Evolutionary conservation across 92 coral and sea anemone genomes (phyloP).

Genomic region (Anthopleura xanthogrammica): DNA sequence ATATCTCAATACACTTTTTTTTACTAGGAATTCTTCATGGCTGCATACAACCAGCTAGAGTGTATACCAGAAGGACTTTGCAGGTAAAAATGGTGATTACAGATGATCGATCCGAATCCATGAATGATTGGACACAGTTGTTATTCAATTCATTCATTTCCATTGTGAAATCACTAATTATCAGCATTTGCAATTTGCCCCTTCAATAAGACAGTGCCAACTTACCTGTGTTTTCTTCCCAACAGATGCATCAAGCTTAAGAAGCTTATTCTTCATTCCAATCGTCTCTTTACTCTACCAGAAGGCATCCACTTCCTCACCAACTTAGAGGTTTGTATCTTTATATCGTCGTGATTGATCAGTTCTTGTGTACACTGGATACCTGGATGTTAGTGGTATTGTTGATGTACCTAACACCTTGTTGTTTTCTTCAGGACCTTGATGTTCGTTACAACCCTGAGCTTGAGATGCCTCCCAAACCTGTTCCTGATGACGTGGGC

Average conservation of each 20-base stretch:
- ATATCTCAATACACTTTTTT: background rate
- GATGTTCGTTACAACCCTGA: slow-evolving; percentile 96
- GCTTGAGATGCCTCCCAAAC: slow-evolving; percentile 97
- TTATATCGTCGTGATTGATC: no score
- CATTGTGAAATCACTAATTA: no score
- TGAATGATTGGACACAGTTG: no score
- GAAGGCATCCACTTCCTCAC: slow-evolving; percentile 96
- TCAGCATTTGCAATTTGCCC: no score
- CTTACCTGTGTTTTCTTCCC: background rate
- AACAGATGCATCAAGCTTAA: slow-evolving; percentile 85
- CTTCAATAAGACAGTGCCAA: no score
- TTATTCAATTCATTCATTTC: no score
- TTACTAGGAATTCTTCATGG: slow-evolving; percentile 86
- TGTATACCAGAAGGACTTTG: slow-evolving; percentile 98
- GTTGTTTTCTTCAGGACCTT: slow-evolving; percentile 63
- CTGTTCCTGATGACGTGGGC: slow-evolving; percentile 91
- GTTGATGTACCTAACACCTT: no score
- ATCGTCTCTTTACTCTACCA: slow-evolving; percentile 90
- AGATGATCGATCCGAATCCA: no score
- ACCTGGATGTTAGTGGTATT: no score
- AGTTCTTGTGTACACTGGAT: no score
- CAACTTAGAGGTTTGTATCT: slow-evolving; percentile 72
- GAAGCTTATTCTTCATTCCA: slow-evolving; percentile 90
- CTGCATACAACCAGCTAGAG: slow-evolving; percentile 94
- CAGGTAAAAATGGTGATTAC: slow-evolving; percentile 53